Conservation (phyloP, 23 tunicate species). For the Styela plicata region DNA sequence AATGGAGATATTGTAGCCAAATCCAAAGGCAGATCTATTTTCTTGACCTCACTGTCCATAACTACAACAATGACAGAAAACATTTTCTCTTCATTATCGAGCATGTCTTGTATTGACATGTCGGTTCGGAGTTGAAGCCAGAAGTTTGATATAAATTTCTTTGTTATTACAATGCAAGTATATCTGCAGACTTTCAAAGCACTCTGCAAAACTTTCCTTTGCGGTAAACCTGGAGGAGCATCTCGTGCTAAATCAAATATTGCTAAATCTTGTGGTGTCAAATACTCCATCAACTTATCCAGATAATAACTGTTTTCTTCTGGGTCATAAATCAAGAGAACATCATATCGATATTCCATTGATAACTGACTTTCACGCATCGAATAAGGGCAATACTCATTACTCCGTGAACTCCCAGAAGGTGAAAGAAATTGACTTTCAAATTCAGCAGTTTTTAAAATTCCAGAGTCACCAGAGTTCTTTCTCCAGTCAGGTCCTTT, state of each 20-base stretch:
- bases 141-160: slow-evolving; percentile 51
- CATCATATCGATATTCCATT: slow-evolving; percentile 36
- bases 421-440: neutral
- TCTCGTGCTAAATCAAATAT: slow-evolving; percentile 65
- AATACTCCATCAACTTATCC: slow-evolving; percentile 22
- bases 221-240: slow-evolving; percentile 52
- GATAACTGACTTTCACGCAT: slow-evolving; percentile 15
- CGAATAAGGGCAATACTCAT: slow-evolving; percentile 9
- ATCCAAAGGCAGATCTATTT: slow-evolving; percentile 67
- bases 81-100: slow-evolving; percentile 51
- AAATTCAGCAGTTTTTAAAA: neutral
- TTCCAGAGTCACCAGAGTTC: neutral
- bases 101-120: slow-evolving; percentile 87
- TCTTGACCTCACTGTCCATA: slow-evolving; percentile 33
- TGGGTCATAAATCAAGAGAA: slow-evolving; percentile 59
- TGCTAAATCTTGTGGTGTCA: slow-evolving; percentile 37
- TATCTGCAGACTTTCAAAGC: slow-evolving; percentile 49
- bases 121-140: slow-evolving; percentile 87
- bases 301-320: slow-evolving; percentile 33
- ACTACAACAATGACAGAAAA: slow-evolving; percentile 65
- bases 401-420: neutral
- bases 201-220: slow-evolving; percentile 30
- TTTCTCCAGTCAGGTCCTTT: neutral
- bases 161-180: slow-evolving; percentile 76
- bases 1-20: slow-evolving; percentile 72